phyloP scores from a whole-genome alignment of 2,113 vertebrate species.

The Pomatorhinus ruficollis region DNA sequence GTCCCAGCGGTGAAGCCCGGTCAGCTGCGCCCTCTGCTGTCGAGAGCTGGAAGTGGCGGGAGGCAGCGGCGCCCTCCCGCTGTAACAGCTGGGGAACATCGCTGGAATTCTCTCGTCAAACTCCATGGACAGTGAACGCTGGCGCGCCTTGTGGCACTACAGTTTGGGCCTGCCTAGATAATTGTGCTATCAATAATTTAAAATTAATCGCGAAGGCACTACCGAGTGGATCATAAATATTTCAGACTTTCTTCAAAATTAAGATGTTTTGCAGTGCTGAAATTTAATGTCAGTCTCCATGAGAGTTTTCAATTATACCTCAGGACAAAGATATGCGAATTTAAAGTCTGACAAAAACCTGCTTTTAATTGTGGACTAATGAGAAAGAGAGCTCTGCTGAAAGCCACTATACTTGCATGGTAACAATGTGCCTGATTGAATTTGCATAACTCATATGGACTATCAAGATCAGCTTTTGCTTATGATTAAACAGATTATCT shows the following conservation, averaged over 20 bases:
- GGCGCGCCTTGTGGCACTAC: not conserved
- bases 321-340: not conserved
- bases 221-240: not conserved
- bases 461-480: conserved; percentile 19
- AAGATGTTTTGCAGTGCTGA: not conserved
- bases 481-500: conserved; percentile 52
- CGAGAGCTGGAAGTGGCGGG: not conserved
- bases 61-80: not conserved
- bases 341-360: not conserved
- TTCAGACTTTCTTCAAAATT: not conserved
- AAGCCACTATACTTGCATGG: not conserved
- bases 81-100: accelerated
- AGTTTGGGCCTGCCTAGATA: not conserved
- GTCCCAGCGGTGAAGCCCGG: not conserved
- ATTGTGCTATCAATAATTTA: not conserved
- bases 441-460: not conserved
- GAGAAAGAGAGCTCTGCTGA: not conserved
- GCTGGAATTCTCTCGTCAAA: not conserved
- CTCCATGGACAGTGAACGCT: accelerated
- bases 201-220: not conserved
- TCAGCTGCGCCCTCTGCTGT: not conserved
- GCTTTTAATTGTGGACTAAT: not conserved
- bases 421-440: not conserved
- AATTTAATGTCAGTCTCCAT: not conserved
- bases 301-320: not conserved